phyloP scores from a whole-genome alignment of 1,140 invertebrate species.

The Drosophila guanche region DNA sequence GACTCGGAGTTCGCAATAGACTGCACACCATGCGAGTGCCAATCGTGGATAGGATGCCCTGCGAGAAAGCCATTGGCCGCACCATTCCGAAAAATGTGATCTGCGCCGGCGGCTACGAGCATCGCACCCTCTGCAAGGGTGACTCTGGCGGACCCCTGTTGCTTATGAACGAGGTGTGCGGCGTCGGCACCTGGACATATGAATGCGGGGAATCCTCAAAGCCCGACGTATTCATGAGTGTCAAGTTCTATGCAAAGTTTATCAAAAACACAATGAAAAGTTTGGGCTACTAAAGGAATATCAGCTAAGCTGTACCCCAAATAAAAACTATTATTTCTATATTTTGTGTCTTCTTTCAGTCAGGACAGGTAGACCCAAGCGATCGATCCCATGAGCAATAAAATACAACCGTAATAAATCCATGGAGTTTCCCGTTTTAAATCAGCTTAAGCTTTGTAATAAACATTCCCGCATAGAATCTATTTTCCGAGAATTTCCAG shows the following conservation, averaged over 20 bases:
- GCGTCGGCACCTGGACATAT: conserved; percentile 40
- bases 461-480: no score
- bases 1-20: background rate
- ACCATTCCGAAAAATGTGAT: conserved; percentile 34
- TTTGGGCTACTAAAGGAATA: conserved; percentile 11
- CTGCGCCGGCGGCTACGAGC: conserved; percentile 33
- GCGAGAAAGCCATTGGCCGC: conserved; percentile 10
- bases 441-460: no score
- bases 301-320: no score
- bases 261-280: conserved; percentile 11
- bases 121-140: conserved; percentile 33
- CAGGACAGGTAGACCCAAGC: no score
- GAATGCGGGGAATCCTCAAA: conserved; percentile 23
- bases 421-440: no score
- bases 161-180: conserved; percentile 33
- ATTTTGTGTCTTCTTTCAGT: no score
- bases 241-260: conserved; percentile 36
- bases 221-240: conserved; percentile 51
- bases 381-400: no score
- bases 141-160: conserved; percentile 53
- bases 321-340: no score
- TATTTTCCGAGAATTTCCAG: no score
- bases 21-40: conserved; percentile 11
- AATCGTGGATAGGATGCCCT: background rate
- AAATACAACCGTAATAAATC: no score